Evolutionary conservation across 64 coral and sea anemone genomes (phyloP).

Genomic region (Montipora foliosa): DNA sequence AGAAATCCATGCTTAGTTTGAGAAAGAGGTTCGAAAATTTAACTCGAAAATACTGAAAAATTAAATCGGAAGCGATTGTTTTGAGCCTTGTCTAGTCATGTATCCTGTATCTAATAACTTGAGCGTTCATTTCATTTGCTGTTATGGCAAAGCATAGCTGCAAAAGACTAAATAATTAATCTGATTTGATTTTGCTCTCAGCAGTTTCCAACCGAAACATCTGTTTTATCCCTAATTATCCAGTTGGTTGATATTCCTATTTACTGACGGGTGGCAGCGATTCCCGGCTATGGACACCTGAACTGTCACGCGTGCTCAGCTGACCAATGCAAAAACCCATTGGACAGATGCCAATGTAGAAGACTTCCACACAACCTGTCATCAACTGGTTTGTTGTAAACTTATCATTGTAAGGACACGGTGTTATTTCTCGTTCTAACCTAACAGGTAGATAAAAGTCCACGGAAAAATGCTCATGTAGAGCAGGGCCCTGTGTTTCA

Average conservation of each 20-base stretch:
- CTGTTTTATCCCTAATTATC: constrained; percentile 23
- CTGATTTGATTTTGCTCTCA: constrained; percentile 38
- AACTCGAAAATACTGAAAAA: neutral
- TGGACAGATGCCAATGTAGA: constrained; percentile 13
- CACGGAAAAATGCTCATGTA: neutral
- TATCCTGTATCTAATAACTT: neutral
- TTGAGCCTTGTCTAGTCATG: neutral
- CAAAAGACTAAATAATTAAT: constrained; percentile 63
- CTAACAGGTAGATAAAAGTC: neutral
- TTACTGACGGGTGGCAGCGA: constrained; percentile 13
- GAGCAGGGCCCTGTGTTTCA: neutral
- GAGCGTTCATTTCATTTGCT: neutral
- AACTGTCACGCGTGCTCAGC: neutral
- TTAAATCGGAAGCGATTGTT: neutral
- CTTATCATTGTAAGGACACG: constrained; percentile 16
- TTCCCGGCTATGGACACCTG: neutral
- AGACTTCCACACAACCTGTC: constrained; percentile 22
- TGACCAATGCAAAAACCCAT: neutral
- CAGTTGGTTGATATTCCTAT: neutral
- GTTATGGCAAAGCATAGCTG: neutral
- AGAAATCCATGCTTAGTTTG: no score
- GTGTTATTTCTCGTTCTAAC: neutral
- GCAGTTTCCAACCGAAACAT: neutral
- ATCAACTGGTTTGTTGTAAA: constrained; percentile 21
- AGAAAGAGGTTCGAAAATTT: neutral